phyloP scores from a whole-genome alignment of 2,797 vertebrate species.

The Antrozous pallidus region DNA sequence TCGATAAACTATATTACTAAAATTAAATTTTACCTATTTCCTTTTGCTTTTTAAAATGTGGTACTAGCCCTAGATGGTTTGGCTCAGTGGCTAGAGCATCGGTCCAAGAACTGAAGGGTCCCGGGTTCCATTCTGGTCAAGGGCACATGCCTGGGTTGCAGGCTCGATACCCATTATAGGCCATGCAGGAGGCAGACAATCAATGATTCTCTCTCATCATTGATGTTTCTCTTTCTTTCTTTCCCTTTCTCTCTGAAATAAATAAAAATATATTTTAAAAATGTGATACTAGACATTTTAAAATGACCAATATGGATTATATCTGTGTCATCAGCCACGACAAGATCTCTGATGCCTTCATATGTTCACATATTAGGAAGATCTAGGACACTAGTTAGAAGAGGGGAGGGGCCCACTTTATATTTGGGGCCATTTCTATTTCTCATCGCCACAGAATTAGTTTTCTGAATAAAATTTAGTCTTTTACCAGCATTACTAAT shows the following conservation, averaged over 20 bases:
- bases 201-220: too few relatives aligned
- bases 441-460: neutral
- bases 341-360: neutral
- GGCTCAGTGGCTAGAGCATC: too few relatives aligned
- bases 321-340: neutral
- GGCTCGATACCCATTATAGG: too few relatives aligned
- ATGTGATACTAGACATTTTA: neutral
- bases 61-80: neutral
- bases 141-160: too few relatives aligned
- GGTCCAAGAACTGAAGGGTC: too few relatives aligned
- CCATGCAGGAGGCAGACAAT: too few relatives aligned
- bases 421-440: neutral
- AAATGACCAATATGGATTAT: neutral
- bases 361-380: neutral
- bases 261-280: neutral
- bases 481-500: neutral
- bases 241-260: too few relatives aligned
- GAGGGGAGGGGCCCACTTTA: neutral
- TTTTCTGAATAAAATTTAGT: neutral
- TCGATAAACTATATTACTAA: neutral
- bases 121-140: too few relatives aligned
- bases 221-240: too few relatives aligned
- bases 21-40: neutral
- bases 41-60: neutral
- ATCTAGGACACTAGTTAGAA: neutral